Evolutionary conservation across 1,140 invertebrate species (phyloP).

Genomic region (Matsumurasca onukii): DNA sequence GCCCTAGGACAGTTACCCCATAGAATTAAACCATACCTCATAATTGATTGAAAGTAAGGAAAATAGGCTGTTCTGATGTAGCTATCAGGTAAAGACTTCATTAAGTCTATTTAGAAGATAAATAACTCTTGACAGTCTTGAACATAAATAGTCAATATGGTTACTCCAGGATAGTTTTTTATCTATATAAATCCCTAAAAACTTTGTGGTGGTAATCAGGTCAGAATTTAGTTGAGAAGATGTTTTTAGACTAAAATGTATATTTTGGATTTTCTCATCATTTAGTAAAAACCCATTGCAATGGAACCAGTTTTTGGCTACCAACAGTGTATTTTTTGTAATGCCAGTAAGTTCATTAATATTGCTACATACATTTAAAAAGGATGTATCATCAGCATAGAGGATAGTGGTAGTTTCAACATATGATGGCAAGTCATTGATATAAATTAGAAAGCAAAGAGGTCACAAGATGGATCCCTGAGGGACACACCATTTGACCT

Average conservation of each 20-base stretch:
- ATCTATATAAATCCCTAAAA: neutral
- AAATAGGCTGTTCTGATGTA: neutral
- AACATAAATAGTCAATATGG: neutral
- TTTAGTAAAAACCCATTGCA: neutral
- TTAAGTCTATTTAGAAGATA: neutral
- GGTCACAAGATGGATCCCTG: neutral
- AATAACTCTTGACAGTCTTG: neutral
- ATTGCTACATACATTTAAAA: neutral
- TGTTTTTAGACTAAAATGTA: neutral
- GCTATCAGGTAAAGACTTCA: neutral
- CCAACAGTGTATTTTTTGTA: neutral
- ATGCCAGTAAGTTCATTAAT: neutral
- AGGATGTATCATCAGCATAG: conserved; percentile 3
- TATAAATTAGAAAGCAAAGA: neutral
- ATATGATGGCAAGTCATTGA: neutral
- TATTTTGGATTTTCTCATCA: neutral
- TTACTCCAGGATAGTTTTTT: neutral
- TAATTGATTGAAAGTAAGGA: neutral
- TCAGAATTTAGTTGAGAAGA: neutral
- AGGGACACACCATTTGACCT: neutral
- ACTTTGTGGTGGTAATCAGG: neutral
- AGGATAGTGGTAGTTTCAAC: neutral
- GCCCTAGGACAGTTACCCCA: neutral
- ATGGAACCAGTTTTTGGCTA: neutral
- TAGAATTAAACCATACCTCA: neutral